A percentile compares a stretch with the other conserved stretches of the same genome.
Conservation (phyloP, 2,113 vertebrate genomes). For the Lanius collurio region DNA sequence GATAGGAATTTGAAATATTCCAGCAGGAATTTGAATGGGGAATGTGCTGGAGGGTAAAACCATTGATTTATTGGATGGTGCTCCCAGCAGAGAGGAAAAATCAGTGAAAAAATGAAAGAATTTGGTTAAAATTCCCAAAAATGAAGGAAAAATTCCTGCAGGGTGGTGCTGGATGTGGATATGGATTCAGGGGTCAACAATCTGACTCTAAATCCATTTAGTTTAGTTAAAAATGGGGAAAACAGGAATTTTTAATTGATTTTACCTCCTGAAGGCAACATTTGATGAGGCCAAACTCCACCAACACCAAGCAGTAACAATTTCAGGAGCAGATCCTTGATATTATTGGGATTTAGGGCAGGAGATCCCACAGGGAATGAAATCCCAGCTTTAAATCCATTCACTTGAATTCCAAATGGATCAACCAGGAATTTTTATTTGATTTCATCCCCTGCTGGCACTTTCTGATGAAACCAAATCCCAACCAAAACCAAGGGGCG, state of each 20-base stretch:
- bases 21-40: background rate
- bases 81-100: background rate
- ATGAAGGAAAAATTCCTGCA: background rate
- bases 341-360: no score
- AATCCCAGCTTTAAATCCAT: background rate
- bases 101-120: fast-evolving
- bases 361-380: background rate
- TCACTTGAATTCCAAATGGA: background rate
- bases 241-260: no score
- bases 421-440: background rate
- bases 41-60: background rate
- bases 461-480: background rate
- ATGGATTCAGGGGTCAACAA: fast-evolving
- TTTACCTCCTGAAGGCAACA: no score
- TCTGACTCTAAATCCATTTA: fast-evolving
- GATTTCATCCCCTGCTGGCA: background rate
- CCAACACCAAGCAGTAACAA: no score
- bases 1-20: background rate
- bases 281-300: no score
- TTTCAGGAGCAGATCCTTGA: no score
- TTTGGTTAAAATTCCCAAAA: background rate
- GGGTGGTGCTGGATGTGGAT: fast-evolving
- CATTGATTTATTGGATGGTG: fast-evolving
- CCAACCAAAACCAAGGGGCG: background rate
- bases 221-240: no score